A percentile compares a stretch with the other conserved stretches of the same genome.
phyloP scores from a whole-genome alignment of 1,140 invertebrate genomes.

The Metopolophium dirhodum region DNA sequence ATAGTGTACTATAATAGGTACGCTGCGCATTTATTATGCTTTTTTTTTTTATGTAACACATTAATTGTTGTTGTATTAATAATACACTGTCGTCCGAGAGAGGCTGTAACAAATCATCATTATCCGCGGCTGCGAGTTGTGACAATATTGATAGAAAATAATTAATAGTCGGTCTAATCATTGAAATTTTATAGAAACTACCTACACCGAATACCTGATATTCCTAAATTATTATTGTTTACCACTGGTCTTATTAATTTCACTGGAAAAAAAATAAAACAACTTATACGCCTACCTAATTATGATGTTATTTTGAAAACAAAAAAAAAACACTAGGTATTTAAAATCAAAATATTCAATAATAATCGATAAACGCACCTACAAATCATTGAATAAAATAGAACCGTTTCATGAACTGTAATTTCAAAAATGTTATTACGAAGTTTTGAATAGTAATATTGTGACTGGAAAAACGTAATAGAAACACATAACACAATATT shows the following conservation, averaged over 20 bases:
- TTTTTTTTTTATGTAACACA: background rate
- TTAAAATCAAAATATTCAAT: background rate
- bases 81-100: background rate
- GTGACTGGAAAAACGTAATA: background rate
- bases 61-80: background rate
- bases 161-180: background rate
- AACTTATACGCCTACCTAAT: background rate
- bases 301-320: background rate
- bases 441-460: background rate
- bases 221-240: background rate
- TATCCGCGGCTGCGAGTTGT: background rate
- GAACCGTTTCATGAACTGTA: background rate
- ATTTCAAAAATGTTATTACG: background rate
- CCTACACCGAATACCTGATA: background rate
- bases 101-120: background rate
- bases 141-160: constrained; percentile 6
- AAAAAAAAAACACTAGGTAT: background rate
- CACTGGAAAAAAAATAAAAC: background rate
- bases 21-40: background rate
- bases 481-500: background rate
- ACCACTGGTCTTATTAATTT: background rate
- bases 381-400: background rate
- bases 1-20: background rate
- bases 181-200: background rate
- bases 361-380: background rate